Evolutionary conservation across 2,888 invertebrate genomes (phyloP), one percentile per base, ranked within the genome.

Genomic region (Nasonovia ribisnigri): DNA sequence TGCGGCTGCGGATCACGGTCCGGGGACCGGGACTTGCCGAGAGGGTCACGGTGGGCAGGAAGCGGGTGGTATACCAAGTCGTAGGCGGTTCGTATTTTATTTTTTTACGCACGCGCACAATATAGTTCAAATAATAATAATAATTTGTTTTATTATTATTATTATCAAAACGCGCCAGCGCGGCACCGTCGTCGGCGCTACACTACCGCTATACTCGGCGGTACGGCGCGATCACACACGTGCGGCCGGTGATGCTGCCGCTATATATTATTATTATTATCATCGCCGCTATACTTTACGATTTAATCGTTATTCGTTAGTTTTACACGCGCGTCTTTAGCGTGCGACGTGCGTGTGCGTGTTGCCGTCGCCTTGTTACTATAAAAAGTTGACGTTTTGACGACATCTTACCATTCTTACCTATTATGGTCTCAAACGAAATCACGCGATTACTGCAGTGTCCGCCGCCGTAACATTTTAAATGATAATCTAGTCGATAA

Each of bases 91-190:
- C 36, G 20, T 8, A 20, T 42, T 36, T 36, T 77, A 36, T 36
- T 77, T 36, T 77, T 24, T 5, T 36, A 77, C 36, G 77, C 67
- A 67, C n/a, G 67, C 67, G n/a, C 67, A 67, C 6, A n/a, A 13
- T n/a, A n/a, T 67, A 67, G 67, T 67, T 67, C n/a, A 67, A 67
- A n/a, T 67, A 67, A 67, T 67, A 67, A 67, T 60, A 11, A 60
- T 60, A 54, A 54, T 54, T 24, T 3, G 24, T 24, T 3, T 54
- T 24, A 29, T 57, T 26, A 60, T 60, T 11, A 60, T 60, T 36
- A 77, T 77, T 16, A 77, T 77, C 77, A 36, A 77, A 20, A 77
- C 77, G 77, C 77, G 77, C 77, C 77, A 77, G 77, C 77, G 77
- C 77, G 2, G 67, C n/a, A 36, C 67, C n/a, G n/a, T 67, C 57